Evolutionary conservation across 2,888 invertebrate genomes (phyloP), one percentile per base, ranked within the genome.

Genomic region (Branchellion lobata): DNA sequence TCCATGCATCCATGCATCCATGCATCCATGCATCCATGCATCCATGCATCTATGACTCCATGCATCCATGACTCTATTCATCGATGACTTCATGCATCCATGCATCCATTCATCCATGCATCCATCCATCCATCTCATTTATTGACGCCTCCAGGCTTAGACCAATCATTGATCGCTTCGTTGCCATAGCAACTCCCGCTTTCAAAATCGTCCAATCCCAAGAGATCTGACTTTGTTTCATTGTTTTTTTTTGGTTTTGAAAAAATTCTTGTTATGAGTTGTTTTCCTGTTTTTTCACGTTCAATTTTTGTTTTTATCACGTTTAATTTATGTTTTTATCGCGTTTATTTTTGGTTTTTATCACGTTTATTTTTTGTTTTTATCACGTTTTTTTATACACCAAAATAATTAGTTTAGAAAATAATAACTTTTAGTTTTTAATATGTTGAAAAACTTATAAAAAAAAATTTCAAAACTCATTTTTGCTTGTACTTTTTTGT

Each of bases 111-210:
- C 69, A 69, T 69, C 31, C 33, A 21, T 69, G 5, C 69, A 69
- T 69, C 21, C 27, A 69, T 69, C 31, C 69, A 69, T 69, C 21
- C 69, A 69, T 69, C 24, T 57, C n/a, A 3, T 57, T 57, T n/a
- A 24, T 24, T 57, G 61, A 57, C 61, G 61, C 61, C 61, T 57
- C 14, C 61, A 57, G 61, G 61, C 61, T 57, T n/a, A 57, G 61
- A 57, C 61, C 61, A 57, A 57, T 57, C 61, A 57, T 57, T 57
- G 61, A 57, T 57, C 61, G 61, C 61, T 57, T 57, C 14, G 61
- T 18, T 57, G 61, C 61, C 61, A 57, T 8, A n/a, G 61, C 61
- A 57, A 57, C 61, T 57, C 24, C 24, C 61, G 61, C 61, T 57
- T 57, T 57, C 21, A 8, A 57, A 18, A 57, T 57, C 61, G 61